A percentile compares a stretch with the other conserved stretches of the same genome.
Conservation (phyloP, 2,888 invertebrate genomes). For the Macropis europaea region DNA sequence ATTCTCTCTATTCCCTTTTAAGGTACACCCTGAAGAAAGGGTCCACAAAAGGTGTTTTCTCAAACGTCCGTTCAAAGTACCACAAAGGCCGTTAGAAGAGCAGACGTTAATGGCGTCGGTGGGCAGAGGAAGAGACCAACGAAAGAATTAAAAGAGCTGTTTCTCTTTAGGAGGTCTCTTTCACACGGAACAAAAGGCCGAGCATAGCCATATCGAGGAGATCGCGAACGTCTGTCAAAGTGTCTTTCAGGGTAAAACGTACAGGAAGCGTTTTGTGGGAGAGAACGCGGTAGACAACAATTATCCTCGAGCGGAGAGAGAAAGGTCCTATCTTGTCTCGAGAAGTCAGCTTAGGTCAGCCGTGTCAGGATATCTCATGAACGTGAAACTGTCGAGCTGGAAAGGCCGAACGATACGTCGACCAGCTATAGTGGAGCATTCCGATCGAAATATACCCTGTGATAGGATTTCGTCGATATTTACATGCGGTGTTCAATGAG, state of each 20-base stretch:
- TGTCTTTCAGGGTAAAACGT: slow-evolving; percentile 22
- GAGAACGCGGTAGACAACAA: slow-evolving; percentile 40
- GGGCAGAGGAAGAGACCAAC: background rate
- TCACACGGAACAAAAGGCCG: slow-evolving; percentile 46
- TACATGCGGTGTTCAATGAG: too few relatives aligned
- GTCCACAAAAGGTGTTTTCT: background rate
- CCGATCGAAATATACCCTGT: background rate
- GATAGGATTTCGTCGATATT: background rate
- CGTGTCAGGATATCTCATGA: slow-evolving; percentile 35
- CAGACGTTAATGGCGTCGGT: background rate
- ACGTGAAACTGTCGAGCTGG: slow-evolving; percentile 19
- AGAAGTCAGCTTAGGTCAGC: slow-evolving; percentile 46
- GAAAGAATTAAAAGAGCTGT: slow-evolving; percentile 11
- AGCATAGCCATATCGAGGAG: slow-evolving; percentile 23
- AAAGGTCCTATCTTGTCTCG: slow-evolving; percentile 44
- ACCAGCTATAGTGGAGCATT: background rate
- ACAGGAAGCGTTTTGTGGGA: slow-evolving; percentile 10
- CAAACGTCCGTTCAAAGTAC: slow-evolving; percentile 17
- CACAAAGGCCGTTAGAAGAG: background rate
- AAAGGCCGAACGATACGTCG: slow-evolving; percentile 40
- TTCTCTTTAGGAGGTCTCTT: slow-evolving; percentile 20
- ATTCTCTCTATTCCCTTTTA: background rate
- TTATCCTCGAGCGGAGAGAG: slow-evolving; percentile 47
- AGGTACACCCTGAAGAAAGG: background rate
- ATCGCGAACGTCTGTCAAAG: slow-evolving; percentile 44